Evolutionary conservation across 2,888 invertebrate genomes (phyloP).

Genomic region (Pristionchus maxplancki): DNA sequence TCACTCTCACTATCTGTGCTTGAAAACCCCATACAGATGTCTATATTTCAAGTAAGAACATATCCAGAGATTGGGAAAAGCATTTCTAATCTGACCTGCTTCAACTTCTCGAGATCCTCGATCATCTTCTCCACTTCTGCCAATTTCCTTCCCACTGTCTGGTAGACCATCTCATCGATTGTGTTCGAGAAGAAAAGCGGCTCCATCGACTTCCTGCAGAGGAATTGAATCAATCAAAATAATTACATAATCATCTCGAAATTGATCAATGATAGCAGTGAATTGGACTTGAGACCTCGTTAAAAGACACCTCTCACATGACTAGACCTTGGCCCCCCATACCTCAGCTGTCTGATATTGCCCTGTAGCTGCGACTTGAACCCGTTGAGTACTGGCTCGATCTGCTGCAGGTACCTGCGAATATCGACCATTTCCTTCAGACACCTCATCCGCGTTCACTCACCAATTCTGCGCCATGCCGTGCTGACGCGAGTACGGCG

Average conservation of each 20-base stretch:
- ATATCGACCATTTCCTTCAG: background rate
- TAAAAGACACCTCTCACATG: too few relatives aligned
- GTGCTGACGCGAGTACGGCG: conserved; percentile 64
- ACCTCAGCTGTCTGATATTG: conserved; percentile 5
- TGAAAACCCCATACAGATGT: too few relatives aligned
- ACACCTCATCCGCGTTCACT: conserved; percentile 50
- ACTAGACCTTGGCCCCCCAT: too few relatives aligned
- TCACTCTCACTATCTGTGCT: too few relatives aligned
- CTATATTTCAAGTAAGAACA: too few relatives aligned
- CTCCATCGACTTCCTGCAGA: conserved; percentile 61
- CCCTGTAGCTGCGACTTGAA: conserved; percentile 14
- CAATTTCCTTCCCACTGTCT: conserved; percentile 59
- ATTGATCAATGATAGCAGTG: too few relatives aligned
- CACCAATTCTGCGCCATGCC: conserved; percentile 69
- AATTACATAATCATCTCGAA: too few relatives aligned
- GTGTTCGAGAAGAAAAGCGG: conserved; percentile 68
- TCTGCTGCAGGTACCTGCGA: conserved; percentile 63
- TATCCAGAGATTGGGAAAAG: too few relatives aligned
- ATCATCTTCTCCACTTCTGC: conserved; percentile 56
- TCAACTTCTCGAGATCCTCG: conserved; percentile 56
- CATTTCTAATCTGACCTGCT: conserved; percentile 24
- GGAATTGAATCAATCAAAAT: background rate
- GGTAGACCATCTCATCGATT: conserved; percentile 70
- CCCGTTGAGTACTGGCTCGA: conserved; percentile 50
- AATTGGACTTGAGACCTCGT: too few relatives aligned